Evolutionary conservation across 1,140 invertebrate species (phyloP), one percentile per base, ranked within the genome.

Genomic region (Eriocheir sinensis): DNA sequence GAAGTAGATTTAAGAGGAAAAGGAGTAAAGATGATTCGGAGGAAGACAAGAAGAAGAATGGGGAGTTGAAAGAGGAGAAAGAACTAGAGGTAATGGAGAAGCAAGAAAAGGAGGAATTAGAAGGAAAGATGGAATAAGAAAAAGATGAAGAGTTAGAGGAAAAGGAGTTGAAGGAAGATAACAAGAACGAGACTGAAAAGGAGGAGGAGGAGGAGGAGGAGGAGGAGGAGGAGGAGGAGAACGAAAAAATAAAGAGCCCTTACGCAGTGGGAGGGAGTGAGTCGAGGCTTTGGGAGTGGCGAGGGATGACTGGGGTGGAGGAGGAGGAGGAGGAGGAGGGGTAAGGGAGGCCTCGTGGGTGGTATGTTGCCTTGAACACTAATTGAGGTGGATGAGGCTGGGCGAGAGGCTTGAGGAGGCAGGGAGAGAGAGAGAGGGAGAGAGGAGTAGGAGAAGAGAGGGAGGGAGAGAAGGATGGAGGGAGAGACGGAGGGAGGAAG

Each of bases 321-420:
- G 27, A 86, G 85, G n/a, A 85, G 12, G 30, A n/a, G 27, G 86
- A 89, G 38, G 30, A 15, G 17, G 86, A 89, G 60, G 21, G 60
- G 21, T 12, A 72, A 17, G 88, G 2, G 30, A 41, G 30, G 0
- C 34, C 53, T 41, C 53, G 89, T 90, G 89, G 89, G 89, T 90
- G 89, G 89, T 36, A 72, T 32, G 32, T 72, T 60, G 34, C 32
- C 48, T 38, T 72, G 27, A 32, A 34, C 41, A 36, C 53, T 90
- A 90, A 90, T 90, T 90, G 89, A 89, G 41, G 8, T 40, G 81
- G 34, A n/a, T 36, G 81, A 4, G n/a, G n/a, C 21, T 0, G 21
- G 60, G 21, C 8, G n/a, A n/a, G 32, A 48, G 48, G 15, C 48
- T 41, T 30, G 41, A 34, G n/a, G 2, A 3, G 17, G 88, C 41